phyloP scores from a whole-genome alignment of 1,140 invertebrate genomes.

The Grapholita molesta region DNA sequence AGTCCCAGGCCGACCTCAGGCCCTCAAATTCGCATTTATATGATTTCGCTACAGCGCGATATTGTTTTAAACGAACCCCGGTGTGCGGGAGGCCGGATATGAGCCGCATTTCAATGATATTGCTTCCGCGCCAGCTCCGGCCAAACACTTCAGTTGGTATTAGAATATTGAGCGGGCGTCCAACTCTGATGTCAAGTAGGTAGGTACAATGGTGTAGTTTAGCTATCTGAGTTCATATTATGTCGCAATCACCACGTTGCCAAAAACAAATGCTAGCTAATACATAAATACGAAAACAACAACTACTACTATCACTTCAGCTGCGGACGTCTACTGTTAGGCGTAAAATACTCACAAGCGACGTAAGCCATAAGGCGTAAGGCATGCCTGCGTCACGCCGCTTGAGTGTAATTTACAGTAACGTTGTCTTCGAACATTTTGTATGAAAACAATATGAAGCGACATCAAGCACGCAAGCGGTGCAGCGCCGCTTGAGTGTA shows the following conservation, averaged over 20 bases:
- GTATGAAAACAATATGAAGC: too few relatives aligned
- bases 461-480: too few relatives aligned
- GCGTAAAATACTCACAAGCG: not conserved
- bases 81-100: not conserved
- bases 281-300: too few relatives aligned
- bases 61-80: not conserved
- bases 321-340: too few relatives aligned
- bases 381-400: too few relatives aligned
- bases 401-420: too few relatives aligned
- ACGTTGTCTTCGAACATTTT: too few relatives aligned
- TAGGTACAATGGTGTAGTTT: not conserved
- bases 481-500: too few relatives aligned
- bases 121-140: not conserved
- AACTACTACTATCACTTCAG: too few relatives aligned
- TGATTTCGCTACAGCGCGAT: not conserved
- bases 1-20: not conserved
- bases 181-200: too few relatives aligned
- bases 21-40: constrained; percentile 3
- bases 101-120: constrained; percentile 16
- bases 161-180: constrained; percentile 5
- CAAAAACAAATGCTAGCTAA: too few relatives aligned
- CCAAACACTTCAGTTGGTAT: not conserved
- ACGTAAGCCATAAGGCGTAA: not conserved
- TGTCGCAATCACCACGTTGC: too few relatives aligned
- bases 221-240: not conserved